Conservation (phyloP, 2,113 vertebrate species). For the Lynx canadensis region DNA sequence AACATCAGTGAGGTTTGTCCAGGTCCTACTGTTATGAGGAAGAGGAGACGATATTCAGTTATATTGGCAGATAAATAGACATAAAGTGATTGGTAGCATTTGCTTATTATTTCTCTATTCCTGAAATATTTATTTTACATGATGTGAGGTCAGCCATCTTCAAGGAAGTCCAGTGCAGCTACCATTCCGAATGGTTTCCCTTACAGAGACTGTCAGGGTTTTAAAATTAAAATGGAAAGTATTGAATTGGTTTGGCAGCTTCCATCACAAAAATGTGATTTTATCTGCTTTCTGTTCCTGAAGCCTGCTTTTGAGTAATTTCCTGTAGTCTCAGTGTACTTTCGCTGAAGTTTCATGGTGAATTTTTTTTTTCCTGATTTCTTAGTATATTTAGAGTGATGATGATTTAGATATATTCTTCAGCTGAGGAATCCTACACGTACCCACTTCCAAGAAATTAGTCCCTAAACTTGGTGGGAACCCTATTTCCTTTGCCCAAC, state of each 20-base stretch:
- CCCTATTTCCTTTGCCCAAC: background rate
- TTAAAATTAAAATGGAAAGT: background rate
- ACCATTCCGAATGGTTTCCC: background rate
- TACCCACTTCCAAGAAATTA: background rate
- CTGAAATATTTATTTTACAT: background rate
- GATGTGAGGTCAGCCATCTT: background rate
- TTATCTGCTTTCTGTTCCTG: conserved; percentile 77
- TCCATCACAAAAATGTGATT: background rate
- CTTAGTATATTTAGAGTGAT: background rate
- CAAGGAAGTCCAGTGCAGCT: background rate
- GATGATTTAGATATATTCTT: background rate
- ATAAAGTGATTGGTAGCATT: background rate
- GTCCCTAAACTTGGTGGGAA: background rate
- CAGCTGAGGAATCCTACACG: background rate
- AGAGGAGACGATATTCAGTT: background rate
- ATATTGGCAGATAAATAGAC: background rate
- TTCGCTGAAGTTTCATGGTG: conserved; percentile 83
- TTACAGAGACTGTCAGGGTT: background rate
- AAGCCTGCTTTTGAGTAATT: conserved; percentile 68
- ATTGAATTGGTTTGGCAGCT: background rate
- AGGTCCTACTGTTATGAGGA: background rate
- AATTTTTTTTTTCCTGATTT: conserved; percentile 80
- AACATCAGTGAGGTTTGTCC: background rate
- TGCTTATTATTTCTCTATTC: background rate
- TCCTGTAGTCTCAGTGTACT: conserved; percentile 88